These are phyloP conservation scores for Ennomos quercinarius DNA, from an alignment of 2,888 invertebrate genomes.

Conservation along the genomic window DNA sequence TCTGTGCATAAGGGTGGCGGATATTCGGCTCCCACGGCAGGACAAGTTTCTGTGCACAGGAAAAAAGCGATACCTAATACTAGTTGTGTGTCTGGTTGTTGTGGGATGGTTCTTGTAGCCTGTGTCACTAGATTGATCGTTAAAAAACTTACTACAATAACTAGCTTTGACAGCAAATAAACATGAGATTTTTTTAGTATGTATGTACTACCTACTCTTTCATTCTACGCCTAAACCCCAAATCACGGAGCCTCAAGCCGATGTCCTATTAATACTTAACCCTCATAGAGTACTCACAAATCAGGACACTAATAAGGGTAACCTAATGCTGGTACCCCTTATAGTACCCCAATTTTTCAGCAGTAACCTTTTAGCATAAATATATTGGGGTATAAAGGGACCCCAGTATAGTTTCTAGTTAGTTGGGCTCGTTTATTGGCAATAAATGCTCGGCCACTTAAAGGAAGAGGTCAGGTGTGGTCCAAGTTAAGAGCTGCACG, in stretches of 20 bases:
- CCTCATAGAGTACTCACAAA: constrained; percentile 24
- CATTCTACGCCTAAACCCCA: background rate
- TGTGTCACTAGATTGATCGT: too few species aligned
- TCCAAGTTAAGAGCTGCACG: constrained; percentile 32
- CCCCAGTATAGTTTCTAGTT: constrained; percentile 50
- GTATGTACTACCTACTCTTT: too few species aligned
- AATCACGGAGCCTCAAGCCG: background rate
- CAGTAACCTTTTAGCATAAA: constrained; percentile 40
- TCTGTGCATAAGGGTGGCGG: too few species aligned
- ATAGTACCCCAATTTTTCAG: constrained; percentile 22
- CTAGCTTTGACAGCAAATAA: background rate
- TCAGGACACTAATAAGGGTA: constrained; percentile 33
- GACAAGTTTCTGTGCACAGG: too few species aligned
- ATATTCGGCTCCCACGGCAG: too few species aligned
- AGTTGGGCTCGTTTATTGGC: constrained; percentile 68
- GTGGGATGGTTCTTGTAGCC: too few species aligned
- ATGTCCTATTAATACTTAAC: constrained; percentile 23
- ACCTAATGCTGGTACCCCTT: constrained; percentile 25
- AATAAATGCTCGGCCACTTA: constrained; percentile 74
- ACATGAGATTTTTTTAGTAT: background rate
- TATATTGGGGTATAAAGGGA: constrained; percentile 30
- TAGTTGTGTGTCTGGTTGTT: too few species aligned
- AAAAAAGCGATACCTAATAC: too few species aligned
- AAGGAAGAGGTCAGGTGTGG: constrained; percentile 55
- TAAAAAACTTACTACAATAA: too few species aligned